Base-by-base conservation (phyloP, 2,797 vertebrate species). In the Bradypodion pumilum region DNA sequence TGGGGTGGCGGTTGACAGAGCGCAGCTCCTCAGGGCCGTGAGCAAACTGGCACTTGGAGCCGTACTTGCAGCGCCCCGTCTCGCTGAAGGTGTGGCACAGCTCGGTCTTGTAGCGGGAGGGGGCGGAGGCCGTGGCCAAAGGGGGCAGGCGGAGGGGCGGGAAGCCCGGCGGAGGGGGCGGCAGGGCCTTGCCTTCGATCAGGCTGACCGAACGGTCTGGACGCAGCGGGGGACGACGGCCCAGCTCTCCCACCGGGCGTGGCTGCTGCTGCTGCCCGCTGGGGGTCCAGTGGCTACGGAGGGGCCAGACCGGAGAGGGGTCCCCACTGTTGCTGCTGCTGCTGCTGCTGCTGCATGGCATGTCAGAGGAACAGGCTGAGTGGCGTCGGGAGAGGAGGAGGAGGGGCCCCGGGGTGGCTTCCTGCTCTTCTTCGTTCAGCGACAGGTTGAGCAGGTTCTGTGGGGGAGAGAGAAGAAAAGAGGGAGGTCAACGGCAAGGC, bases 101-200 rank as follows among this genome's bases (percentile, higher is more conserved):
- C 91, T 98, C 98, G 1, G 98, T 98, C 94, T 98, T 98, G 95
- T 98, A 98, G 87, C 98, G 97, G 90, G 97, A 97, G 0, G 97
- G 96, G 5, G n/a, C n/a, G n/a, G 95, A 92, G 69, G 85, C 62
- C 4, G 87, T 74, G 84, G 92, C 73, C 87, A 68, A 2, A 1
- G 94, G 89, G 2, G 83, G 93, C 59, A 46, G 87, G 78, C 85
- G 95, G 1, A 97, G 94, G 1, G 97, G 97, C 2, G 97, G 95
- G 84, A 97, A 97, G 37, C 97, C 98, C 0, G 97, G 96, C 0
- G 97, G 96, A 0, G 96, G 96, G 42, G 97, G 95, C 15, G 97
- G 92, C 25, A 93, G 91, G 88, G 95, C 93, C 86, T 95, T 95
- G 91, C 95, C 94, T 90, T 98, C 98, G 0, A 96, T 97, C 80